Conservation (phyloP, 2,888 invertebrate genomes). For the Drosophila histrio region DNA sequence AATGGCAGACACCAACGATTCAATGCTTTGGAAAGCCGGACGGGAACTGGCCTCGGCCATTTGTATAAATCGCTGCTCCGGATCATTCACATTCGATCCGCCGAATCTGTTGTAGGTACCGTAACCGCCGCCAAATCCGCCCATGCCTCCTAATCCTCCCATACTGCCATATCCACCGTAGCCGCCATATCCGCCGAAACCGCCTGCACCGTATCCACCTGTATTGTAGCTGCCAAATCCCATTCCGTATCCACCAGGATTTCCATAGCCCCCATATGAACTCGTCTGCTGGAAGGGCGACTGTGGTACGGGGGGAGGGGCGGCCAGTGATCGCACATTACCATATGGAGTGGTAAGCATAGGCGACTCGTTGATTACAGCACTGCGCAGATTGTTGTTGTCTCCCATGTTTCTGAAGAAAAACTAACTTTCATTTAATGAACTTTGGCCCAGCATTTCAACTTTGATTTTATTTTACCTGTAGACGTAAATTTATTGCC, state of each 20-base stretch:
- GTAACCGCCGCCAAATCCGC: slow-evolving; percentile 48
- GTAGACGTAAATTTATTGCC: background rate
- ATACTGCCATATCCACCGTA: slow-evolving; percentile 45
- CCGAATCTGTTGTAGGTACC: slow-evolving; percentile 79
- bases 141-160: slow-evolving; percentile 43
- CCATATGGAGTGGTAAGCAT: slow-evolving; percentile 67
- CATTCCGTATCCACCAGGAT: slow-evolving; percentile 34
- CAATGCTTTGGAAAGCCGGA: slow-evolving; percentile 97
- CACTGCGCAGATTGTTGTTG: slow-evolving; percentile 74
- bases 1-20: slow-evolving; percentile 95
- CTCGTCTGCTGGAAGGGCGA: slow-evolving; percentile 42
- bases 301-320: slow-evolving; percentile 45
- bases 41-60: slow-evolving; percentile 96
- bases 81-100: slow-evolving; percentile 75
- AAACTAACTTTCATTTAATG: slow-evolving; percentile 36
- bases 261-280: slow-evolving; percentile 37
- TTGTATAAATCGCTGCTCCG: slow-evolving; percentile 89
- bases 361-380: slow-evolving; percentile 74
- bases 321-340: slow-evolving; percentile 38
- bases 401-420: slow-evolving; percentile 63
- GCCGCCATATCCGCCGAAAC: slow-evolving; percentile 41
- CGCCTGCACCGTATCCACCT: slow-evolving; percentile 44
- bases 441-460: slow-evolving; percentile 49
- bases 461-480: slow-evolving; percentile 30
- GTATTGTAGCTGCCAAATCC: slow-evolving; percentile 46